Evolutionary conservation across 2,113 vertebrate genomes (phyloP).

Genomic region (Marcusenius ussheri): DNA sequence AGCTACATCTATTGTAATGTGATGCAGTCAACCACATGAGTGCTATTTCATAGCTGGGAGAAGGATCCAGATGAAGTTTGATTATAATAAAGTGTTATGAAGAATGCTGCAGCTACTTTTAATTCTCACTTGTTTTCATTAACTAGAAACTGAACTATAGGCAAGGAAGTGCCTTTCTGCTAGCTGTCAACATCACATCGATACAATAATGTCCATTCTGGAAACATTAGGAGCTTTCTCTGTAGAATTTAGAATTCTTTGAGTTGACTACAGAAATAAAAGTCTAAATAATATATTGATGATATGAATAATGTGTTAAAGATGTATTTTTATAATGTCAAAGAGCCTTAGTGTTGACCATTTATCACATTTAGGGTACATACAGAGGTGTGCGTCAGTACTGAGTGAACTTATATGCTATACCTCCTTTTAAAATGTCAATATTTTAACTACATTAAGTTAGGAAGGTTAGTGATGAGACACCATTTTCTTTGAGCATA

Average conservation of each 20-base stretch:
- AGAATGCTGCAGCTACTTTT: neutral
- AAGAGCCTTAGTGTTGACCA: neutral
- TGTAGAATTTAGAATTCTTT: neutral
- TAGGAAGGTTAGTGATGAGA: neutral
- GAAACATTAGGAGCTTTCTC: neutral
- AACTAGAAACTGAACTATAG: neutral
- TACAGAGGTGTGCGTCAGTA: neutral
- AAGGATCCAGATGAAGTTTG: neutral
- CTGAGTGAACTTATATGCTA: neutral
- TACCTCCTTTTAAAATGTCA: neutral
- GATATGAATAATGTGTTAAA: neutral
- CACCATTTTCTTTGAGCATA: neutral
- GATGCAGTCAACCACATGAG: neutral
- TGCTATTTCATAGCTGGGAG: neutral
- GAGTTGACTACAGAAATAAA: neutral
- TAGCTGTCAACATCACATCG: neutral
- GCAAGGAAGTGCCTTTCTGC: neutral
- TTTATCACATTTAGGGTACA: neutral
- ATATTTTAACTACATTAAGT: neutral
- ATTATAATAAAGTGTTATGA: neutral
- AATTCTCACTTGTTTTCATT: neutral
- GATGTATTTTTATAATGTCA: neutral
- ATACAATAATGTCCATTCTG: neutral
- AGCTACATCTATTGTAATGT: neutral
- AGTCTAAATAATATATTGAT: neutral